Base-by-base conservation (phyloP, 2,113 vertebrate genomes). In the Dipodomys stephensi region DNA sequence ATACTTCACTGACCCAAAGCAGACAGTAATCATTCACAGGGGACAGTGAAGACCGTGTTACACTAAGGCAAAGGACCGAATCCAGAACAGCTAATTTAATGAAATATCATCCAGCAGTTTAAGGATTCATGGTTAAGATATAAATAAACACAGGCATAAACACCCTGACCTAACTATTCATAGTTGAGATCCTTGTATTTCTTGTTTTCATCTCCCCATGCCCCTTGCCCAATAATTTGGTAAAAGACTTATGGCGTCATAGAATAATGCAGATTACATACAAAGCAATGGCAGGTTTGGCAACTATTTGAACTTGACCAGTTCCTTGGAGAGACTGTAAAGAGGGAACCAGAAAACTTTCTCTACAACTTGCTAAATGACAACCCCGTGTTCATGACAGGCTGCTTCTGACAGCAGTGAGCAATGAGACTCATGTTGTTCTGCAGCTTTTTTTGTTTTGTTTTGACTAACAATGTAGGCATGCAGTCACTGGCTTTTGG, bases 1-100 rank as follows among this genome's bases (percentile, higher is more conserved):
- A 65, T 53, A 65, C 87, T 93, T 74, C 83, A 57, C 23, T 85
- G 84, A 85, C 35, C 84, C 80, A 57, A 78, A 83, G 80, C 64
- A 82, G 83, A 57, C 7, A 65, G n/a, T 72, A 23, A 68, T 74
- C 49, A 68, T 87, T 93, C 64, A 16, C 35, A 35, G 69, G 53
- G 68, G 44, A 57, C 77, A 88, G 68, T 0, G 65, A 78, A 87
- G 35, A 76, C 27, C 46, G 0, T 18, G 46, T 74, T 49, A 6
- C 65, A n/a, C 73, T 67, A 39, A 95, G 30, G 12, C 7, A 71
- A 94, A 32, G 32, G 68, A 39, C 60, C 25, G 49, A 81, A 78
- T 30, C 30, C 87, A 27, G 30, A 88, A 69, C 25, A 23, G 2
- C 9, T 64, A n/a, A 67, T 83, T 94, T 77, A 77, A 68, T 28